Conservation (phyloP, 2,888 invertebrate species). For the Torymus texanus region DNA sequence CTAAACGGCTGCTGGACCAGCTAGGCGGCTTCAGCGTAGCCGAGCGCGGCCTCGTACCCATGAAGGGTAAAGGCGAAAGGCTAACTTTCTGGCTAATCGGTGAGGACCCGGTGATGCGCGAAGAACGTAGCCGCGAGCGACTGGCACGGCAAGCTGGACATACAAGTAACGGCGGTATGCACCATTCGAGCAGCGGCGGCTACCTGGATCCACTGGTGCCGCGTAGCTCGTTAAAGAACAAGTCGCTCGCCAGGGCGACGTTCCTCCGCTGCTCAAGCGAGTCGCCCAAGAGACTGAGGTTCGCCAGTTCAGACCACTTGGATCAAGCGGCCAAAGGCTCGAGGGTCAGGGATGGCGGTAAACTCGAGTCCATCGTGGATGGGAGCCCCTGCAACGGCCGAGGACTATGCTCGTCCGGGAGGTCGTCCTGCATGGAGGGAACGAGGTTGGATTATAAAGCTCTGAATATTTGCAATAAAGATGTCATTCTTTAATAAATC, state of each 20-base stretch:
- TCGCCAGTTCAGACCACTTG: constrained; percentile 83
- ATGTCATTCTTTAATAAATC: neutral
- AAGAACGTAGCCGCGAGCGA: constrained; percentile 77
- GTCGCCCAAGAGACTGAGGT: constrained; percentile 88
- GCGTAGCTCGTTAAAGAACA: constrained; percentile 84
- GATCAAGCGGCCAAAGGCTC: constrained; percentile 74
- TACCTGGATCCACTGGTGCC: constrained; percentile 72
- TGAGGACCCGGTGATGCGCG: constrained; percentile 81
- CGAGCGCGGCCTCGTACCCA: constrained; percentile 85
- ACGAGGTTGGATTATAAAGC: constrained; percentile 61
- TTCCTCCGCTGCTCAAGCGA: constrained; percentile 85
- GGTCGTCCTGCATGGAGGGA: constrained; percentile 61
- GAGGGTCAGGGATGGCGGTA: constrained; percentile 59
- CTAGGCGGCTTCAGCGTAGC: constrained; percentile 86
- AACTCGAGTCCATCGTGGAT: constrained; percentile 79
- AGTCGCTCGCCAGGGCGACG: constrained; percentile 75
- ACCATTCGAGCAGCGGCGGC: neutral
- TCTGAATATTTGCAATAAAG: no score
- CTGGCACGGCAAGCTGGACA: constrained; percentile 73
- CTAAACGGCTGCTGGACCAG: constrained; percentile 82
- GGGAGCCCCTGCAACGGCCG: constrained; percentile 77
- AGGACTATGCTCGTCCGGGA: constrained; percentile 73
- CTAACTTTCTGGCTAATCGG: constrained; percentile 89
- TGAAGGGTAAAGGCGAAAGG: constrained; percentile 91
- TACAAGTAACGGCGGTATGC: neutral